phyloP scores from a whole-genome alignment of 2,113 vertebrate genomes.

The Macaca mulatta region DNA sequence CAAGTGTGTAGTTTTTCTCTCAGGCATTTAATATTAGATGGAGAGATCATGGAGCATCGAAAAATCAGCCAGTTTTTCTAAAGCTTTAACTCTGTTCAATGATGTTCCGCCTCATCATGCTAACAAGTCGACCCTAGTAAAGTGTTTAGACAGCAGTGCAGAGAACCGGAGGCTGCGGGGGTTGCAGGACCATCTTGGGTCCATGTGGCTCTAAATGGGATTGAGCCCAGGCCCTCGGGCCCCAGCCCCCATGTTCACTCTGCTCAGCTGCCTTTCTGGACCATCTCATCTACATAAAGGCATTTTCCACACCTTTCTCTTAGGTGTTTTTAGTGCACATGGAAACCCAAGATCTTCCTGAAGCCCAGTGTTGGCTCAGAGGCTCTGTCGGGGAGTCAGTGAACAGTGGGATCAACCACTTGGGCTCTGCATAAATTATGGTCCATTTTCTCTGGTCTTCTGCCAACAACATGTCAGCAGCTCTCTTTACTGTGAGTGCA shows the following conservation, averaged over 20 bases:
- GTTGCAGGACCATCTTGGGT: accelerated
- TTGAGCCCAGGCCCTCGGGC: not conserved
- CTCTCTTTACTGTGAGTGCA: not conserved
- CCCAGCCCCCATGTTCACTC: not conserved
- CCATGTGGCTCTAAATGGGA: not conserved
- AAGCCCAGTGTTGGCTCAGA: not conserved
- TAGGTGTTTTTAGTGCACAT: not conserved
- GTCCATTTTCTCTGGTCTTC: not conserved
- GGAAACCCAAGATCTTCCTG: not conserved
- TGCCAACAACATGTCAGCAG: not conserved
- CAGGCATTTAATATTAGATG: not conserved
- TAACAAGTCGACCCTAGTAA: not conserved
- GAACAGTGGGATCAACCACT: not conserved
- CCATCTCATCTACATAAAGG: too few species aligned
- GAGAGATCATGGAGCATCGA: not conserved
- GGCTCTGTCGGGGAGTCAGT: not conserved
- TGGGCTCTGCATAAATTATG: not conserved
- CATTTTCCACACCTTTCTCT: not conserved
- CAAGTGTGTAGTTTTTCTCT: not conserved
- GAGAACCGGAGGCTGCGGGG: too few species aligned
- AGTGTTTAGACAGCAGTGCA: not conserved
- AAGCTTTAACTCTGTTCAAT: not conserved
- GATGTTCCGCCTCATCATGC: not conserved
- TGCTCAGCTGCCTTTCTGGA: not conserved
- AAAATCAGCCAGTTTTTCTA: not conserved